Evolutionary conservation across 1,140 invertebrate genomes (phyloP).

Genomic region (Drosophila rhopaloa): DNA sequence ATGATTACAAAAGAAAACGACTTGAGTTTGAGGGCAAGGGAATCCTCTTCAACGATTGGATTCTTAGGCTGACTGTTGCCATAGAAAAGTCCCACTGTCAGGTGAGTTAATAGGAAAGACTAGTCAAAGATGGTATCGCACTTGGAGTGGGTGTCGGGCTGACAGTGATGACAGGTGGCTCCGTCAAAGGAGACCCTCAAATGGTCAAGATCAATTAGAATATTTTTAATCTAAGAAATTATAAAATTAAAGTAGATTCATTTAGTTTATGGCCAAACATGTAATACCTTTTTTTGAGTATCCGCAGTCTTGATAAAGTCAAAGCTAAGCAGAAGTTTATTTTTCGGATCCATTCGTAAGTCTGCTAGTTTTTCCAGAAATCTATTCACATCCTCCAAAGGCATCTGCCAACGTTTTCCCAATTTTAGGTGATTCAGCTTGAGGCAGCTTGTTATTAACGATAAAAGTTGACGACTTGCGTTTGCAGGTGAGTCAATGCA

Average conservation of each 20-base stretch:
- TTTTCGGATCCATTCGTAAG: background rate
- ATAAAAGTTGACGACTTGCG: constrained; percentile 14
- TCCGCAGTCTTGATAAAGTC: background rate
- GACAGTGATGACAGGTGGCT: constrained; percentile 42
- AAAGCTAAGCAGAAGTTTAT: constrained; percentile 32
- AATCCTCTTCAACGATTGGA: constrained; percentile 50
- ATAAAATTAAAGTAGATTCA: too few species aligned
- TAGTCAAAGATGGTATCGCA: constrained; percentile 37
- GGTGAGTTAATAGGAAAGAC: constrained; percentile 39
- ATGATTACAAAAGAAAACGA: constrained; percentile 41
- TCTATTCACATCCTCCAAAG: constrained; percentile 1
- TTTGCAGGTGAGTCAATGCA: constrained; percentile 9
- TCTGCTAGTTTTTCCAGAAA: constrained; percentile 21
- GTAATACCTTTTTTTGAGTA: constrained; percentile 21
- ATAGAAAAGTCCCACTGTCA: constrained; percentile 70
- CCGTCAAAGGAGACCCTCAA: constrained; percentile 17
- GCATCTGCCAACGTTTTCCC: constrained; percentile 30
- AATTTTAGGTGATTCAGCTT: constrained; percentile 54
- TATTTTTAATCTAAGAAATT: constrained; percentile 18
- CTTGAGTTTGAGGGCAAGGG: constrained; percentile 14
- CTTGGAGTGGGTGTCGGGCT: constrained; percentile 41
- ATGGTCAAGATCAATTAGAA: constrained; percentile 1
- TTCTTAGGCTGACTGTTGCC: constrained; percentile 54
- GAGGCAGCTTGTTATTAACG: constrained; percentile 27
- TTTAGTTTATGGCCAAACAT: too few species aligned